Percentiles rank a stretch among this genome's conserved stretches.
Evolutionary conservation across 1,140 invertebrate genomes (phyloP).

Genomic region (Potamilus streckersoni): DNA sequence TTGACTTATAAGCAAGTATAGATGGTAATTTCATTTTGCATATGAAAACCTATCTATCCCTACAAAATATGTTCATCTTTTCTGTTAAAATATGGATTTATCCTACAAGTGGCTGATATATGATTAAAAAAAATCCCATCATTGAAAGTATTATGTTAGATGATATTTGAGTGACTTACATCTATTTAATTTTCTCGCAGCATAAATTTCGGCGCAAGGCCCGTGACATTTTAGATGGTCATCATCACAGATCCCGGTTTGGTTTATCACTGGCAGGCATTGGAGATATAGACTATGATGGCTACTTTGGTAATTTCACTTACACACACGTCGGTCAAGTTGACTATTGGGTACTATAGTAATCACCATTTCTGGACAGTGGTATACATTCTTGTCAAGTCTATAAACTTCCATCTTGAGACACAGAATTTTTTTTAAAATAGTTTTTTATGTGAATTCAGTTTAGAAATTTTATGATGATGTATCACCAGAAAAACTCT

Average conservation of each 20-base stretch:
- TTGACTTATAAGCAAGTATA: no score
- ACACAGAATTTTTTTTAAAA: no score
- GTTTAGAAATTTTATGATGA: no score
- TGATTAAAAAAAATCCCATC: neutral
- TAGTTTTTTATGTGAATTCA: no score
- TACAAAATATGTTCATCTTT: neutral
- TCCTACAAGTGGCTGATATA: neutral
- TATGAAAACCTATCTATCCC: neutral
- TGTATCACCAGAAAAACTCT: no score
- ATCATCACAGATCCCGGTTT: constrained; percentile 74
- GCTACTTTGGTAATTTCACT: constrained; percentile 69
- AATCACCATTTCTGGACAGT: no score
- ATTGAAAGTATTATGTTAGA: neutral
- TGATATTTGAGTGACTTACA: neutral
- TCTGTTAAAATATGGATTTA: neutral
- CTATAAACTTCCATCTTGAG: no score
- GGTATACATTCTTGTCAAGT: no score
- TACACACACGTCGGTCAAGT: neutral
- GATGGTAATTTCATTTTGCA: neutral
- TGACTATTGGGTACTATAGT: neutral
- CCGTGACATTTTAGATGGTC: constrained; percentile 53
- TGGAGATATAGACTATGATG: constrained; percentile 95
- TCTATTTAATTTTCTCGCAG: constrained; percentile 29
- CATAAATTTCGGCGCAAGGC: constrained; percentile 40
- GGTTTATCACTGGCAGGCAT: constrained; percentile 86